phyloP scores from a whole-genome alignment of 2,797 vertebrate genomes.

The Clarias pachynema region DNA sequence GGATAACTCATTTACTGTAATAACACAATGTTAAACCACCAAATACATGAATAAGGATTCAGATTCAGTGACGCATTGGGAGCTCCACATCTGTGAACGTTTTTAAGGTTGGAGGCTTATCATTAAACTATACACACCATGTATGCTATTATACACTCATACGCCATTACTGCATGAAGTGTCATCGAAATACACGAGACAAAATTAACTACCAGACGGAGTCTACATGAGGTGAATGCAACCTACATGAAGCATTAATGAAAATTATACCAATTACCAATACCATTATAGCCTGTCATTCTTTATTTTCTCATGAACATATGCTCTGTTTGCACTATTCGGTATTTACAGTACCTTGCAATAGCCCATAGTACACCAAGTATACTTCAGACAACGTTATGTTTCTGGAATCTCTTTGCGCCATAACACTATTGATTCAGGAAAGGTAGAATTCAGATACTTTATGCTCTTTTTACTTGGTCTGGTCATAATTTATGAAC shows the following conservation, averaged over 20 bases:
- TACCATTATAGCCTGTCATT: not conserved
- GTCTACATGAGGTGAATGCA: constrained; percentile 1
- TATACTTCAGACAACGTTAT: not conserved
- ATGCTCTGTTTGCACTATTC: not conserved
- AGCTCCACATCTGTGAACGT: not conserved
- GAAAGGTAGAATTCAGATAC: not conserved
- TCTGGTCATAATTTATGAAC: constrained; percentile 10
- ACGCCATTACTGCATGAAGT: constrained; percentile 1
- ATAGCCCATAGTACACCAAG: not conserved
- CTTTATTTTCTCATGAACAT: not conserved
- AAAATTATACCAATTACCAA: not conserved
- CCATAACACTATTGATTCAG: not conserved
- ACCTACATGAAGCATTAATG: not conserved
- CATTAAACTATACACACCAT: not conserved
- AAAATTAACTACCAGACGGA: constrained; percentile 5
- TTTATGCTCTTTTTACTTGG: not conserved
- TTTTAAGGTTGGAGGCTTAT: constrained; percentile 1
- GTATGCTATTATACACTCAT: not conserved
- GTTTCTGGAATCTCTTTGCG: not conserved
- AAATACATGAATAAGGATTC: not conserved
- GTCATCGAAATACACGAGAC: constrained; percentile 7
- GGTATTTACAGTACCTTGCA: not conserved
- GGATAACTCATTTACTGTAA: not conserved
- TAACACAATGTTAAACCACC: not conserved
- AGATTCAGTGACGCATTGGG: not conserved